Percentiles rank a stretch among this genome's conserved stretches.
Evolutionary conservation across 2,113 vertebrate species (phyloP).

Genomic region (Archilochus colubris): DNA sequence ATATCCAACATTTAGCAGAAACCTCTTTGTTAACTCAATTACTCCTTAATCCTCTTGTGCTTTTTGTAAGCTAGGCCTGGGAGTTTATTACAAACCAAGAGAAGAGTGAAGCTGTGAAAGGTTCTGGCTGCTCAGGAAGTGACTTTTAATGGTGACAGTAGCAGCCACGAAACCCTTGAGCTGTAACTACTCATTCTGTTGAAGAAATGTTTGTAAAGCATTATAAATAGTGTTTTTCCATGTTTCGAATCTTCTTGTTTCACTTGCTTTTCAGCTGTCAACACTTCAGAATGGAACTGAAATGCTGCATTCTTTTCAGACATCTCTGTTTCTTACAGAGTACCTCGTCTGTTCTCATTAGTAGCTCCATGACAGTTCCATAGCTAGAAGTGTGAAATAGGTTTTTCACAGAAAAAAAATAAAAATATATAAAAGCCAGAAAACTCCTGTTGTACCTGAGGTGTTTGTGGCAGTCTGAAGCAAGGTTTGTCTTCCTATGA

Average conservation of each 20-base stretch:
- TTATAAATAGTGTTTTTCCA: slow-evolving; percentile 20
- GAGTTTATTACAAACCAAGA: neutral
- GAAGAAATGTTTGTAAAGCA: slow-evolving; percentile 37
- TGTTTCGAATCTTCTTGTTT: slow-evolving; percentile 54
- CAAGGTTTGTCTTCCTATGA: neutral
- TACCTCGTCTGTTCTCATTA: slow-evolving; percentile 5
- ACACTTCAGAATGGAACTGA: slow-evolving; percentile 31
- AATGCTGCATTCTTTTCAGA: slow-evolving; percentile 27
- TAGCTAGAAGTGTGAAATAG: neutral
- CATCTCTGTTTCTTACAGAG: neutral
- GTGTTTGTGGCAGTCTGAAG: neutral
- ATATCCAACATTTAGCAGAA: neutral
- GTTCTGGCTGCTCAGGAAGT: neutral
- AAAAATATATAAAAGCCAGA: too few species aligned
- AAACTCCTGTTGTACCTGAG: neutral
- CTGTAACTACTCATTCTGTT: slow-evolving; percentile 23
- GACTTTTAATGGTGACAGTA: neutral
- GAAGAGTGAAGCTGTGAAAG: neutral
- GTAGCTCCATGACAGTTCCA: neutral
- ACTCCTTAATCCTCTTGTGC: neutral
- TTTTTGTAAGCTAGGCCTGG: neutral
- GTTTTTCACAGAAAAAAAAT: neutral
- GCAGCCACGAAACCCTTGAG: slow-evolving; percentile 25
- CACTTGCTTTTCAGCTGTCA: slow-evolving; percentile 65
- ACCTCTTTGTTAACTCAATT: neutral